These are phyloP conservation scores for Gyrodactylus bullatarudis DNA, from an alignment of 1,140 invertebrate genomes.

Conservation along the genomic window DNA sequence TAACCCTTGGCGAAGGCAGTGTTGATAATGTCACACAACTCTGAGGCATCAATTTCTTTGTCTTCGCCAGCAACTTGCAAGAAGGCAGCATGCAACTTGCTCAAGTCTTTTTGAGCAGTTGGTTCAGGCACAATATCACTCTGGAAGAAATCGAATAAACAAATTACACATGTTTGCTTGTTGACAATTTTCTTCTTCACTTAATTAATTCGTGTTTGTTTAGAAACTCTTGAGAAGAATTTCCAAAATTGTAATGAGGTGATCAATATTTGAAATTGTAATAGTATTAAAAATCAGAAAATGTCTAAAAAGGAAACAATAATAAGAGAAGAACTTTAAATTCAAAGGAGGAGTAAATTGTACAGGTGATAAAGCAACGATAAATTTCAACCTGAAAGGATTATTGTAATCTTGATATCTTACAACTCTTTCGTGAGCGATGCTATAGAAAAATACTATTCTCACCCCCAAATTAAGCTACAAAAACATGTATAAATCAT, in stretches of 20 bases:
- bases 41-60: constrained; percentile 10
- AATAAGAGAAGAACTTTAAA: too few relatives aligned
- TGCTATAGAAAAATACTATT: too few relatives aligned
- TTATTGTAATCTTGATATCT: too few relatives aligned
- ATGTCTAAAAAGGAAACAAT: too few relatives aligned
- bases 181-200: neutral
- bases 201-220: neutral
- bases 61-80: constrained; percentile 9
- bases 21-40: constrained; percentile 10
- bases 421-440: too few relatives aligned
- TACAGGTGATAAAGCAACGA: too few relatives aligned
- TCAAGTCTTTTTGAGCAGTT: constrained; percentile 12
- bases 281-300: too few relatives aligned
- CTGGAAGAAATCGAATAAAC: neutral
- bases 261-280: too few relatives aligned
- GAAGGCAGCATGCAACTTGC: constrained; percentile 8
- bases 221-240: neutral
- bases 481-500: too few relatives aligned
- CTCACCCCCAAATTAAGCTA: too few relatives aligned
- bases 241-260: neutral
- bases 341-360: too few relatives aligned
- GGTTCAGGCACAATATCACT: neutral
- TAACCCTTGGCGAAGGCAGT: constrained; percentile 8
- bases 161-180: neutral
- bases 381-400: too few relatives aligned